Evolutionary conservation across 2,888 invertebrate genomes (phyloP), one percentile per base, ranked within the genome.

Genomic region (Hipparchia sbordonii): DNA sequence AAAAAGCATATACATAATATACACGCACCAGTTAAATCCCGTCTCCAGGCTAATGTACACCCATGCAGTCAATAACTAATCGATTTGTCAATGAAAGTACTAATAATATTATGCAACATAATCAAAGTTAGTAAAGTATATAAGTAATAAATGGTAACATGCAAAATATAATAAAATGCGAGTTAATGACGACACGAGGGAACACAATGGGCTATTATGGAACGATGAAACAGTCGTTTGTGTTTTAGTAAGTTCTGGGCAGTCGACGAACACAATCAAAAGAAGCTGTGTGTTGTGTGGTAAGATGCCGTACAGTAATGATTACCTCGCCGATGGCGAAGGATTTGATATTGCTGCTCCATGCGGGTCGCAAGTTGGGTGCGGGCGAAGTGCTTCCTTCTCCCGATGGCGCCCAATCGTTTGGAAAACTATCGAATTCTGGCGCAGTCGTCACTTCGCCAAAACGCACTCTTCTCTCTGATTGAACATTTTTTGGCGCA

Each of bases 251-350:
- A 85, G 83, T 77, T 84, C 77, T 83, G 81, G 82, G 84, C 82
- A 86, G 88, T 86, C 91, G 91, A 93, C 93, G 90, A 93, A 93
- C 93, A 93, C 93, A 93, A 92, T 90, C 90, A 92, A 87, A 93
- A 92, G 83, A 92, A 92, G 92, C 92, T 82, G 88, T 87, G 87
- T 89, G 81, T 80, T 88, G 87, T 85, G 90, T 88, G 88, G 84
- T 87, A 84, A 85, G 86, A 88, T 90, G 89, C 89, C 91, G 89
- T 88, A 91, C 87, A 88, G 85, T 89, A 82, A 87, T 90, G 88
- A 85, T 93, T 94, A 94, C 94, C 94, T 94, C 93, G 94, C 93
- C 94, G 92, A 90, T 89, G 90, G 93, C 93, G 85, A 92, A 92
- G 91, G 93, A 87, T 93, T 92, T 93, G 88, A 90, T 85, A 91